Conservation (phyloP, 1,140 invertebrate genomes). For the Drosophila takahashii region DNA sequence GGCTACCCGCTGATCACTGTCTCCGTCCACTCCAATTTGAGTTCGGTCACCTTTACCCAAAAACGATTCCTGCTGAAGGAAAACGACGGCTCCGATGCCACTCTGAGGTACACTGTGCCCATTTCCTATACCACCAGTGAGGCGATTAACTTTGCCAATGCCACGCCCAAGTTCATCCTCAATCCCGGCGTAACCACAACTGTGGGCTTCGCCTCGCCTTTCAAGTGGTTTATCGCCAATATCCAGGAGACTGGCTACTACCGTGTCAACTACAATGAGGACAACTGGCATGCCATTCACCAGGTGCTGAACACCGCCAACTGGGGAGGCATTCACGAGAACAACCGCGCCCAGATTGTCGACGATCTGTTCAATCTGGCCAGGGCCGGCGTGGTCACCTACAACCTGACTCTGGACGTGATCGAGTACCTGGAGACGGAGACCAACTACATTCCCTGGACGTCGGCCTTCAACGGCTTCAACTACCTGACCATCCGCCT, state of each 20-base stretch:
- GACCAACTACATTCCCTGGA: slow-evolving; percentile 89
- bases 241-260: slow-evolving; percentile 90
- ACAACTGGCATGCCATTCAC: slow-evolving; percentile 88
- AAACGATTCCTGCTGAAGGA: slow-evolving; percentile 86
- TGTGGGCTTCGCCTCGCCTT: background rate
- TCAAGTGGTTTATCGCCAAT: slow-evolving; percentile 89
- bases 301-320: slow-evolving; percentile 85
- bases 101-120: slow-evolving; percentile 87
- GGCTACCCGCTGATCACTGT: slow-evolving; percentile 90
- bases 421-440: slow-evolving; percentile 87
- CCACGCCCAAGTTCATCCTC: slow-evolving; percentile 85
- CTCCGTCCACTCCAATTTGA: slow-evolving; percentile 60
- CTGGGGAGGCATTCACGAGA: slow-evolving; percentile 86
- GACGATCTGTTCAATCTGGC: slow-evolving; percentile 91
- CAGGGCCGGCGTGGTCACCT: slow-evolving; percentile 84
- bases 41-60: slow-evolving; percentile 78
- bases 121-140: slow-evolving; percentile 86
- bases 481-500: slow-evolving; percentile 70
- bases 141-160: slow-evolving; percentile 85
- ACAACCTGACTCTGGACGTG: slow-evolving; percentile 86
- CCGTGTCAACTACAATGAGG: slow-evolving; percentile 91
- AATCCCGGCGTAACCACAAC: slow-evolving; percentile 27
- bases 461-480: slow-evolving; percentile 86
- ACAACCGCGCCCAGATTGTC: slow-evolving; percentile 92
- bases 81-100: slow-evolving; percentile 43